Evolutionary conservation across 1,140 invertebrate species (phyloP), one percentile per base, ranked within the genome.

Genomic region (Pseudachorutes palmiensis): DNA sequence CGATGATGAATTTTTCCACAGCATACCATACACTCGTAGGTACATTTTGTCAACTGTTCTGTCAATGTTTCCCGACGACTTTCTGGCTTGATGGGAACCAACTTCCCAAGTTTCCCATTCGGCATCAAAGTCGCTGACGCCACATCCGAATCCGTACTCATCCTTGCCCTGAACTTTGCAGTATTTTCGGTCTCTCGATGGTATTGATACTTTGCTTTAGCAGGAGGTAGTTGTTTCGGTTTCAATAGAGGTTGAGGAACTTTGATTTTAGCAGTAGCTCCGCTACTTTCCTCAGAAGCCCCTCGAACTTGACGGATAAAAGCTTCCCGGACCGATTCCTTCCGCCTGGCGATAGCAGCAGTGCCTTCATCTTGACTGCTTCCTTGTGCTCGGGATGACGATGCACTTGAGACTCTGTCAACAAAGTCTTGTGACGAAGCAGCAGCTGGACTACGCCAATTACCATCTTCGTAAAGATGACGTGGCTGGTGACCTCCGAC

Each of bases 1-100:
- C 82, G 82, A 66, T 89, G 85, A 67, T 86, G 84, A 31, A 97
- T 87, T 49, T 82, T 79, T 57, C 94, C 92, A 77, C 89, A 95
- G 76, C 95, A 98, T 1, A 98, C 91, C 71, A 96, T 82, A 76
- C 95, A 98, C 77, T 97, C 94, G 59, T 94, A 81, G 0, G 81
- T 82, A 1, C 88, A 86, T 58, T 83, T 83, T 65, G 86, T 86
- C 28, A 97, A 78, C 75, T 92, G 88, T 19, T 92, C 87, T 28
- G 85, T 88, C 28, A 96, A 81, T 49, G 87, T 81, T 75, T 92
- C 92, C 49, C 88, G 81, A 76, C 92, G 90, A 49, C 84, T 86
- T 67, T 82, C 51, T 26, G 51, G 51, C 51, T 55, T 24, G 24
- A 55, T 55, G 5, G 36, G 9, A 45, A 19, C 19, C 19, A 19